These are phyloP conservation scores for Porites lobata DNA, from an alignment of 92 coral and sea anemone species.

Conservation along the genomic window DNA sequence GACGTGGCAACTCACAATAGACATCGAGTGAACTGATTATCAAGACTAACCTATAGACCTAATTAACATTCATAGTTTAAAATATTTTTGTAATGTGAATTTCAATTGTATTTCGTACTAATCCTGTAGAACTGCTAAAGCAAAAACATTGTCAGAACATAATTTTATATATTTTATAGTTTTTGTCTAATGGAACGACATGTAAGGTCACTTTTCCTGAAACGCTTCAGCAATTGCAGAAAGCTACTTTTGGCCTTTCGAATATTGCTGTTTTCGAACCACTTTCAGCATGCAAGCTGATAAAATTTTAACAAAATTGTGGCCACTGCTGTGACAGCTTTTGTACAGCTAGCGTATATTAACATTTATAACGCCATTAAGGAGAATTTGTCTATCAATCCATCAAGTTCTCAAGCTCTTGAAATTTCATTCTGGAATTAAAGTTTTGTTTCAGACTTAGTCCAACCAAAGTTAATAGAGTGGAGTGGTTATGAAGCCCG, in stretches of 20 bases:
- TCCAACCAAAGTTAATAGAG: neutral
- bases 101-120: conserved; percentile 1
- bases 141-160: neutral
- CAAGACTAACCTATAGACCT: conserved; percentile 23
- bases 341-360: neutral
- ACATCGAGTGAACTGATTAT: neutral
- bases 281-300: neutral
- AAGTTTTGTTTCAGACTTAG: neutral
- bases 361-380: neutral
- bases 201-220: neutral
- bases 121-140: neutral
- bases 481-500: too few relatives aligned
- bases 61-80: neutral
- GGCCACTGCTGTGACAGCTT: neutral
- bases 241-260: neutral
- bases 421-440: conserved; percentile 8
- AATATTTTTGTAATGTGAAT: conserved; percentile 42
- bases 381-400: neutral
- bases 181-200: conserved; percentile 7
- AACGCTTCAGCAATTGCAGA: neutral
- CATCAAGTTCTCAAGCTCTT: neutral
- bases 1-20: neutral
- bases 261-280: conserved; percentile 11
- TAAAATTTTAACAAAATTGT: conserved; percentile 7
- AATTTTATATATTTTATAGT: conserved; percentile 30